These are phyloP conservation scores for Trachelus stipa DNA, from an alignment of 2,888 invertebrate species.

Conservation along the genomic window DNA sequence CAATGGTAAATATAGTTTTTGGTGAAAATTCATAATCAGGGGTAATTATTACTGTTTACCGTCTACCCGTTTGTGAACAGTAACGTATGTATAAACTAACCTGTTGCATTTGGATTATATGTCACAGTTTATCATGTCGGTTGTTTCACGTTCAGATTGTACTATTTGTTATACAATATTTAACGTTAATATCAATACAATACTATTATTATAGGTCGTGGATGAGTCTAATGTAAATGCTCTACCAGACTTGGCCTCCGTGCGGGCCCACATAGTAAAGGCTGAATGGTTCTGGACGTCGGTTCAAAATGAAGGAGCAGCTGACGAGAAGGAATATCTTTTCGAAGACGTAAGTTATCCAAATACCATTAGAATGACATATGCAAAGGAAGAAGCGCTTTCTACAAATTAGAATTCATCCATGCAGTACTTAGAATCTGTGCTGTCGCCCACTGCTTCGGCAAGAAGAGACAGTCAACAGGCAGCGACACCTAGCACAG, in stretches of 20 bases:
- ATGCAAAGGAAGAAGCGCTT: neutral
- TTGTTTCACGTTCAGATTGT: neutral
- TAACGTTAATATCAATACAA: slow-evolving; percentile 22
- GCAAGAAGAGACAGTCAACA: slow-evolving; percentile 72
- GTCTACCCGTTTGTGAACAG: neutral
- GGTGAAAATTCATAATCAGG: neutral
- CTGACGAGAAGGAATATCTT: slow-evolving; percentile 89
- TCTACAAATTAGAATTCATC: slow-evolving; percentile 13
- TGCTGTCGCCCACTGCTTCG: slow-evolving; percentile 65
- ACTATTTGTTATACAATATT: slow-evolving; percentile 4
- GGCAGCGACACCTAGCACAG: slow-evolving; percentile 66
- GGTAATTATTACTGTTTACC: neutral
- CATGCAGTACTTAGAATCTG: slow-evolving; percentile 68
- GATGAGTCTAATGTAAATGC: slow-evolving; percentile 82
- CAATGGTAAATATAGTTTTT: neutral
- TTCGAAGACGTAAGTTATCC: slow-evolving; percentile 82
- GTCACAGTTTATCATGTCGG: neutral
- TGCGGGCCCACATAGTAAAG: slow-evolving; percentile 82
- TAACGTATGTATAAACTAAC: neutral
- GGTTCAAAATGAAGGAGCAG: slow-evolving; percentile 94
- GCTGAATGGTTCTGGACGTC: slow-evolving; percentile 99
- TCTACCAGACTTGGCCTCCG: slow-evolving; percentile 77
- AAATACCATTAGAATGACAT: slow-evolving; percentile 6
- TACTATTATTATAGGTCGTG: slow-evolving; percentile 74
- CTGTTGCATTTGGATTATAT: neutral